Evolutionary conservation across 2,797 vertebrate genomes (phyloP).

Genomic region (Zenarchopterus dispar): DNA sequence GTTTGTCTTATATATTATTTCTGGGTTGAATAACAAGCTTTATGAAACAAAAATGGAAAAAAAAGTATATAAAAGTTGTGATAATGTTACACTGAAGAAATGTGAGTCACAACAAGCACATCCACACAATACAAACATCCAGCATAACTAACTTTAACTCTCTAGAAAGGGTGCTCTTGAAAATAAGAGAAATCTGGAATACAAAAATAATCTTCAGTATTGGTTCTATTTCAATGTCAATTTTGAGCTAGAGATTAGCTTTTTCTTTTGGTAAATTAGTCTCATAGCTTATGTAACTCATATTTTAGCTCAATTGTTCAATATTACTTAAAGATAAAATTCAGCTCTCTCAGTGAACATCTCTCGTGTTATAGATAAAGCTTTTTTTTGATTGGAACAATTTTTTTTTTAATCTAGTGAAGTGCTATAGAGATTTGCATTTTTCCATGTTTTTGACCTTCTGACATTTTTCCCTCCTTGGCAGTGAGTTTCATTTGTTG

Average conservation of each 20-base stretch:
- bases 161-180: constrained; percentile 6
- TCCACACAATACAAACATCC: background rate
- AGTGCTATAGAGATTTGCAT: background rate
- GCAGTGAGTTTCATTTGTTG: constrained; percentile 15
- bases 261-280: background rate
- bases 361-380: background rate
- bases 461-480: constrained; percentile 17
- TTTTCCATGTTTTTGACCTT: constrained; percentile 5
- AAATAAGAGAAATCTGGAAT: constrained; percentile 17
- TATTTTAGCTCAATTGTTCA: constrained; percentile 6
- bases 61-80: constrained; percentile 8
- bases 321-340: constrained; percentile 17
- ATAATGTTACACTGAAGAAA: constrained; percentile 13
- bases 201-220: constrained; percentile 6
- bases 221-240: constrained; percentile 7
- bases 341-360: constrained; percentile 4
- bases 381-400: constrained; percentile 5
- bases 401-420: background rate
- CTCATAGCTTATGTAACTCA: background rate
- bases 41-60: constrained; percentile 4
- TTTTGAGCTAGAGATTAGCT: background rate
- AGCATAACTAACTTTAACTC: constrained; percentile 9
- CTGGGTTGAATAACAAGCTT: constrained; percentile 10
- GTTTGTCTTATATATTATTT: background rate
- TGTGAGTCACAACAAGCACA: constrained; percentile 2